Evolutionary conservation across 2,888 invertebrate species (phyloP).

Genomic region (Odontothrips loti): DNA sequence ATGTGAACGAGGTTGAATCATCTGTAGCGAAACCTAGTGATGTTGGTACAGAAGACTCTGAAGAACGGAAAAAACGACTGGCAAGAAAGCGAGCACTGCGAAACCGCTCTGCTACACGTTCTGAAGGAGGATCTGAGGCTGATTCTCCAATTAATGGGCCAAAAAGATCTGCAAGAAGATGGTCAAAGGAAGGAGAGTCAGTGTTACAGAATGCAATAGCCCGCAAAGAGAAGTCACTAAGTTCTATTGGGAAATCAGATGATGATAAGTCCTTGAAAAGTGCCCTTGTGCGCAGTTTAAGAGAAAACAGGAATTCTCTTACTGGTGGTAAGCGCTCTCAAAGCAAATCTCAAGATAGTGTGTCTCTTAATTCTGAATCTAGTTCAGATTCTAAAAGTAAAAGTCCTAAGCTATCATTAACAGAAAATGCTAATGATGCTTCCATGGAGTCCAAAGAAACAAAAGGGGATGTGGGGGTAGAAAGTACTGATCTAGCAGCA

Average conservation of each 20-base stretch:
- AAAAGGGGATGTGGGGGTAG: slow-evolving; percentile 3
- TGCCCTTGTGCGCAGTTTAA: slow-evolving; percentile 35
- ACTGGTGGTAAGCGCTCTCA: slow-evolving; percentile 28
- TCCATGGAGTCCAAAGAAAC: slow-evolving; percentile 28
- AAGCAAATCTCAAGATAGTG: slow-evolving; percentile 64
- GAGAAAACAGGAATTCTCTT: slow-evolving; percentile 32
- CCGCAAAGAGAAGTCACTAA: slow-evolving; percentile 66
- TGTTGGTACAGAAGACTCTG: not conserved
- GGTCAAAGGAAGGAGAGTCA: slow-evolving; percentile 60
- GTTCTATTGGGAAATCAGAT: slow-evolving; percentile 42
- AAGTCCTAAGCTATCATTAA: not conserved
- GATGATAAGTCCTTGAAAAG: slow-evolving; percentile 51
- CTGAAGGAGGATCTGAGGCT: slow-evolving; percentile 42
- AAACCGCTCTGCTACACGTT: slow-evolving; percentile 34
- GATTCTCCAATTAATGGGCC: slow-evolving; percentile 45
- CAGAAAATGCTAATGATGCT: slow-evolving; percentile 27
- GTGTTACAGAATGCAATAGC: slow-evolving; percentile 67
- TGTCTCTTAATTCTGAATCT: slow-evolving; percentile 59
- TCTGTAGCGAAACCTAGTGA: not conserved
- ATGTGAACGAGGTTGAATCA: not conserved
- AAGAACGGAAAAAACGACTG: not conserved
- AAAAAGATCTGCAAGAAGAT: slow-evolving; percentile 61
- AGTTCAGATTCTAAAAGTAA: slow-evolving; percentile 23
- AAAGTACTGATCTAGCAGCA: not conserved
- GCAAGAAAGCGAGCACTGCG: slow-evolving; percentile 36